phyloP scores from a whole-genome alignment of 2,888 invertebrate species.

The Lasius fuliginosus region DNA sequence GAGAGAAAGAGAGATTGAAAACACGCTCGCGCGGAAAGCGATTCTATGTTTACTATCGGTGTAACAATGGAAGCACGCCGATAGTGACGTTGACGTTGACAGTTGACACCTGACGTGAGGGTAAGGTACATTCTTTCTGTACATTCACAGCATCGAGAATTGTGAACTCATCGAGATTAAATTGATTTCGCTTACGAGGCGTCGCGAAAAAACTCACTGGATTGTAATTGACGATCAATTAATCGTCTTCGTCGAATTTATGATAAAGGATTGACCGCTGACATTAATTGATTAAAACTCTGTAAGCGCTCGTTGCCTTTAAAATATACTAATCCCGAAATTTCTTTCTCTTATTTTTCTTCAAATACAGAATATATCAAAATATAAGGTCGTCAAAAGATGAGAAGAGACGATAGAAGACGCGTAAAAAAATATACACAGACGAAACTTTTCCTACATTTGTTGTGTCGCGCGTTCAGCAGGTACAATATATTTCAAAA shows the following conservation, averaged over 20 bases:
- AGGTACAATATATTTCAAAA: background rate
- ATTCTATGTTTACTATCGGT: background rate
- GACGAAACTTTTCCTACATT: background rate
- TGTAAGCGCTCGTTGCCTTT: background rate
- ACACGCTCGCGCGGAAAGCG: background rate
- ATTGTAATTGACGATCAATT: background rate
- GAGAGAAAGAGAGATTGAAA: background rate
- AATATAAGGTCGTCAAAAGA: background rate
- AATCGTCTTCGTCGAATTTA: background rate
- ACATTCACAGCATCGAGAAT: background rate
- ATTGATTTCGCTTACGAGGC: background rate
- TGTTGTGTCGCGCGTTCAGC: background rate
- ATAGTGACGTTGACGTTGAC: constrained; percentile 36
- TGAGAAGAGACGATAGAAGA: background rate
- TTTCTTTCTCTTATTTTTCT: background rate
- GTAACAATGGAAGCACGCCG: constrained; percentile 4
- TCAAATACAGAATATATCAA: background rate
- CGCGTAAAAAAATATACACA: constrained; percentile 3
- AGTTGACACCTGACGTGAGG: constrained; percentile 7
- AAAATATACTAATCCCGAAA: background rate
- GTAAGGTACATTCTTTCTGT: constrained; percentile 3
- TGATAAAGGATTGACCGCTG: background rate
- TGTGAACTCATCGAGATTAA: constrained; percentile 24
- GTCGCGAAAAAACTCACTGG: background rate
- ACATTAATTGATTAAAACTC: background rate